Conservation (phyloP, 1,140 invertebrate genomes). For the Aporrectodea caliginosa region DNA sequence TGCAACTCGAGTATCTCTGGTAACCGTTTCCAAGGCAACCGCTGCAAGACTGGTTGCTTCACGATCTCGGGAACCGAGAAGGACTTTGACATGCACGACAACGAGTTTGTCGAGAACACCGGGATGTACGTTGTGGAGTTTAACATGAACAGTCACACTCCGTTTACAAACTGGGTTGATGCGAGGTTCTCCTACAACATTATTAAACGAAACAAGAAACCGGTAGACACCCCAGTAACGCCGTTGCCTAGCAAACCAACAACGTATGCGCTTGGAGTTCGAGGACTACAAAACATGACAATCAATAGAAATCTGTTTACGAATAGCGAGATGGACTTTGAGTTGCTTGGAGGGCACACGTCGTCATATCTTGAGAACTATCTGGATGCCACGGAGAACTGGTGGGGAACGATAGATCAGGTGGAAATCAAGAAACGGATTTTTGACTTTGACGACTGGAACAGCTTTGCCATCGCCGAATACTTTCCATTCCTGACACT, state of each 20-base stretch:
- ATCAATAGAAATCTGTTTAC: conserved; percentile 85
- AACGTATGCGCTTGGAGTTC: conserved; percentile 82
- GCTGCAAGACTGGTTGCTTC: conserved; percentile 75
- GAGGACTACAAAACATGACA: conserved; percentile 89
- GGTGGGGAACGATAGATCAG: conserved; percentile 80
- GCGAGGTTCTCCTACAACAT: conserved; percentile 22
- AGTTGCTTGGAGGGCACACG: conserved; percentile 76
- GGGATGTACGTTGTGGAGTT: conserved; percentile 81
- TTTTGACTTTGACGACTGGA: conserved; percentile 99
- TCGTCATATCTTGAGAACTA: conserved; percentile 73
- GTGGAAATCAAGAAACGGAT: conserved; percentile 74
- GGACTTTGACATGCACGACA: conserved; percentile 71
- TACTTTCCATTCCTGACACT: conserved; percentile 76
- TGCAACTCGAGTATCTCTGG: conserved; percentile 70
- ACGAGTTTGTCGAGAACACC: conserved; percentile 73
- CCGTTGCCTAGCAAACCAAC: conserved; percentile 56
- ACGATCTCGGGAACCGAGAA: conserved; percentile 95
- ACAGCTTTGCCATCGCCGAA: conserved; percentile 87
- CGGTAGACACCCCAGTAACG: conserved; percentile 17
- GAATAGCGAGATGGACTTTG: conserved; percentile 77
- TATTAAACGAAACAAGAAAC: conserved; percentile 26
- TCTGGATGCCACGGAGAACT: conserved; percentile 87
- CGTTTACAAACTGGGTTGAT: conserved; percentile 61
- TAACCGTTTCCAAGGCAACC: conserved; percentile 81
- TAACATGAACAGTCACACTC: conserved; percentile 83